These are phyloP conservation scores for Hyles vespertilio DNA, from an alignment of 1,140 invertebrate species.

Conservation along the genomic window DNA sequence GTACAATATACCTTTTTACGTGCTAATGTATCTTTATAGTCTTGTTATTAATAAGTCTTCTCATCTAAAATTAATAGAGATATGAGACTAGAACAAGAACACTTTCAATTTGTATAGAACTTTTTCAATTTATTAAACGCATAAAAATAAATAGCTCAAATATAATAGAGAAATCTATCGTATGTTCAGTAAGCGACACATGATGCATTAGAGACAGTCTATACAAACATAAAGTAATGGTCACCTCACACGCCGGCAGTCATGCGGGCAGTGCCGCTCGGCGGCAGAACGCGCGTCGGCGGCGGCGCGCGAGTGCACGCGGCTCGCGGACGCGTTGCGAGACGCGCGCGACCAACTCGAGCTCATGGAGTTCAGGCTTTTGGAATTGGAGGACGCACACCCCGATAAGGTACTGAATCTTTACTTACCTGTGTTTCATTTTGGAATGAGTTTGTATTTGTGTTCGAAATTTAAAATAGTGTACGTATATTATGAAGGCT, in stretches of 20 bases:
- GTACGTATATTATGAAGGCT: too few species aligned
- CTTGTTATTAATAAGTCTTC: too few species aligned
- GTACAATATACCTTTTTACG: too few species aligned
- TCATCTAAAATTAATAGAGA: too few species aligned
- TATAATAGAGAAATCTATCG: too few species aligned
- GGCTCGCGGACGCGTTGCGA: constrained; percentile 74
- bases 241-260: constrained; percentile 31
- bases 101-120: too few species aligned
- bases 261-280: constrained; percentile 61
- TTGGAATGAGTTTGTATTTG: neutral
- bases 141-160: too few species aligned
- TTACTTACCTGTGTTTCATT: neutral
- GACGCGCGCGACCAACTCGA: constrained; percentile 78
- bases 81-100: too few species aligned
- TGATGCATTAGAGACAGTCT: too few species aligned
- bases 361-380: constrained; percentile 78
- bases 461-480: neutral
- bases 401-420: constrained; percentile 54
- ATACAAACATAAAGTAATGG: neutral
- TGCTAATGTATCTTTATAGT: too few species aligned
- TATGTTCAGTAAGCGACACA: too few species aligned
- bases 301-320: constrained; percentile 68
- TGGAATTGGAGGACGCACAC: constrained; percentile 76
- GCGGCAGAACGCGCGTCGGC: constrained; percentile 54
- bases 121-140: too few species aligned